Base-by-base conservation (phyloP, 2,888 invertebrate species). In the Eulithis testata region DNA sequence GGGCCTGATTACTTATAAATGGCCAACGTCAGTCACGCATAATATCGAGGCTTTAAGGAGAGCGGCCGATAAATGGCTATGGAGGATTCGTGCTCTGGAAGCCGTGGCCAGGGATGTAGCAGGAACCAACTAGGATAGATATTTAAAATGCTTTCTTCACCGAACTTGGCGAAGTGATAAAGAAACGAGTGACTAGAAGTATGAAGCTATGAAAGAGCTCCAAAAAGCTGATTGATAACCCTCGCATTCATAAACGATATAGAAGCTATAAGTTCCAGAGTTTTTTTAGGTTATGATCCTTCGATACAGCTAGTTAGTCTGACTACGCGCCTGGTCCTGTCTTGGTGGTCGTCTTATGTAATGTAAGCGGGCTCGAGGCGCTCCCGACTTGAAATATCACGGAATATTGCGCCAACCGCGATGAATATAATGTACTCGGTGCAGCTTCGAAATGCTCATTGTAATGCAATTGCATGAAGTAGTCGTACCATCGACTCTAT, bases 311-410 rank as follows among this genome's bases (percentile, higher is more conserved):
- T 36, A 45, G 45, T 47, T 31, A 6, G 9, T 21, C 58, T 61
- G 45, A 59, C 44, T 66, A 47, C 66, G 27, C 5, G 1, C 53
- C 62, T 59, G 58, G 36, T 76, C 69, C 82, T 80, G 85, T 80
- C 89, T 78, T 84, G 88, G 90, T 89, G 89, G 89, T 84, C 87
- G 84, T 79, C 80, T 87, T 87, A 88, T 86, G 85, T 79, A 88
- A 88, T 85, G 83, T 84, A 84, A 84, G 77, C 79, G 72, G 74
- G 88, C 88, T 83, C 78, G 79, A 69, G 87, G 88, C 89, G 83
- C 86, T 86, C 86, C 85, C 83, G 88, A 86, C 87, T 86, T 85
- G 82, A 85, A 86, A 88, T 88, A 88, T 87, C 88, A 84, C 83
- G 81, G 87, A 85, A 84, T 84, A 80, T 85, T 73, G 79, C 80